Conservation (phyloP, 2,113 vertebrate genomes). For the Silurus meridionalis region DNA sequence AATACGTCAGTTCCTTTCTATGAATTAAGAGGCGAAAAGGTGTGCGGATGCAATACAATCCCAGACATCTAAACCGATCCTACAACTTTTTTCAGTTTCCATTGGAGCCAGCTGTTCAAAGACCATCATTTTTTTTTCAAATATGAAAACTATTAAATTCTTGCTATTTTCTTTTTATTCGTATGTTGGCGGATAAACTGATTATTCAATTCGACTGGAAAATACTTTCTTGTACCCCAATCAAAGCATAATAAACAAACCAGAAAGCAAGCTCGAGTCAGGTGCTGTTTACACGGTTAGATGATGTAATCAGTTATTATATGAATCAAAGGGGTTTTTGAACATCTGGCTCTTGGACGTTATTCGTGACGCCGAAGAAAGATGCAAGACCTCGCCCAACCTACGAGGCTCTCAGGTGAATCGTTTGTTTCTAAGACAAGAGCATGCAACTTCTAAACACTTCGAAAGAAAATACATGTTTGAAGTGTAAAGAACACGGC, state of each 20-base stretch:
- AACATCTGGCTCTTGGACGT: slow-evolving; percentile 13
- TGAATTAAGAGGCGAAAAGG: too few relatives aligned
- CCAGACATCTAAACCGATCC: background rate
- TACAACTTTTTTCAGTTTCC: background rate
- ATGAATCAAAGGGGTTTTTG: background rate
- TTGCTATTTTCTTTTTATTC: background rate
- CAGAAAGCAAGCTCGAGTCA: background rate
- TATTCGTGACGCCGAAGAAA: background rate
- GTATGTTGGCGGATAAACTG: background rate
- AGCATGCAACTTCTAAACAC: background rate
- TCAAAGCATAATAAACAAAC: background rate
- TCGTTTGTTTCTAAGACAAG: background rate
- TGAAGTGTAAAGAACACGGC: background rate
- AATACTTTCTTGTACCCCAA: background rate
- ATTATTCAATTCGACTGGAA: background rate
- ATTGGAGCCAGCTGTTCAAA: slow-evolving; percentile 18
- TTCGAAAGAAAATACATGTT: background rate
- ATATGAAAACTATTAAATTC: background rate
- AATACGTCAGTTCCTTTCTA: background rate
- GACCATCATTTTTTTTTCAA: background rate
- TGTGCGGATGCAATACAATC: background rate
- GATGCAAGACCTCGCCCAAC: background rate
- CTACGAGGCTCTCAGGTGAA: background rate
- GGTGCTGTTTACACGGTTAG: too few relatives aligned
- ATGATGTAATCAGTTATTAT: background rate